phyloP scores from a whole-genome alignment of 2,888 invertebrate genomes.

The Flexamia atlantica region DNA sequence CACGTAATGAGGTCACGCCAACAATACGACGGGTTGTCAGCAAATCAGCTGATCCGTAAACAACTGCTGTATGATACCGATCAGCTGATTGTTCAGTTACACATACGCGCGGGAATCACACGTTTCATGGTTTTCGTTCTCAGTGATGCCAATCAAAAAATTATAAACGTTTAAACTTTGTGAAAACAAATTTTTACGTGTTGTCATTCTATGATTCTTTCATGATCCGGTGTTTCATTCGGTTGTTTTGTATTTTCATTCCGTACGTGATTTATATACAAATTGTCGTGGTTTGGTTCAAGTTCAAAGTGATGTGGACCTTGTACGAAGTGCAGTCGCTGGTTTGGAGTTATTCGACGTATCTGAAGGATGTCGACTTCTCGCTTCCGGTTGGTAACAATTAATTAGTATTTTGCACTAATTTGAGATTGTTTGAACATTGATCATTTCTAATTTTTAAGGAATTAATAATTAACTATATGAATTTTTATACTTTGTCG shows the following conservation, averaged over 20 bases:
- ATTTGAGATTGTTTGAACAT: too few relatives aligned
- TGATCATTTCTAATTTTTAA: too few relatives aligned
- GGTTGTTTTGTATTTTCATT: not conserved
- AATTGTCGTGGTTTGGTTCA: not conserved
- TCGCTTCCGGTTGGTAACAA: slow-evolving; percentile 31
- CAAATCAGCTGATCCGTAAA: slow-evolving; percentile 36
- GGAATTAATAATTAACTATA: too few relatives aligned
- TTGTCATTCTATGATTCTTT: not conserved
- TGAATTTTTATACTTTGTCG: too few relatives aligned
- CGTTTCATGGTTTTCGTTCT: not conserved
- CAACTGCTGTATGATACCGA: not conserved
- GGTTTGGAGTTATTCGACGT: slow-evolving; percentile 28
- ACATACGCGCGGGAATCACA: slow-evolving; percentile 32
- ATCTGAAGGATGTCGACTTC: slow-evolving; percentile 18
- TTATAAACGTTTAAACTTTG: not conserved
- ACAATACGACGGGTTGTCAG: slow-evolving; percentile 19
- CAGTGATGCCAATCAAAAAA: not conserved
- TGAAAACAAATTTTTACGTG: not conserved
- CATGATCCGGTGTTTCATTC: slow-evolving; percentile 8
- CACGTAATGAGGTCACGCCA: slow-evolving; percentile 41
- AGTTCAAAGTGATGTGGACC: slow-evolving; percentile 42
- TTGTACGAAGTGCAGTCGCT: slow-evolving; percentile 31
- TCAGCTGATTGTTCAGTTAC: not conserved
- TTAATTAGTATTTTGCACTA: too few relatives aligned
- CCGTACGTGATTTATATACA: not conserved